A percentile compares a stretch with the other conserved stretches of the same genome.
phyloP scores from a whole-genome alignment of 2,888 invertebrate species.

The Catocala nupta region DNA sequence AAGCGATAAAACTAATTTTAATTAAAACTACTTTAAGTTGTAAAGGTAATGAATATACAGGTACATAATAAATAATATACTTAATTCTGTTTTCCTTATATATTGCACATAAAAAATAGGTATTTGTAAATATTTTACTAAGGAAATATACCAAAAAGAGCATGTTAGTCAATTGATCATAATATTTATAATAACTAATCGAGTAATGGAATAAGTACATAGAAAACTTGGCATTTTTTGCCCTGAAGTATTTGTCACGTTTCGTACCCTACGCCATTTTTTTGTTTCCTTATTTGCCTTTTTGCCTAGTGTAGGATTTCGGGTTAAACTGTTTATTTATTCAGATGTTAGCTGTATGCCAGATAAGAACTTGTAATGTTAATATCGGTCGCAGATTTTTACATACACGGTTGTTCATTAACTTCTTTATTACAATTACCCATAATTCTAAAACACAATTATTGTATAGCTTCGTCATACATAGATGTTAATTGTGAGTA shows the following conservation, averaged over 20 bases:
- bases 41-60: no score
- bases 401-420: background rate
- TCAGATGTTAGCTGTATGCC: background rate
- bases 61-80: no score
- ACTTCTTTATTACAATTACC: background rate
- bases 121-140: no score
- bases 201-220: no score
- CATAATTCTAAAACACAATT: slow-evolving; percentile 17
- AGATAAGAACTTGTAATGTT: background rate
- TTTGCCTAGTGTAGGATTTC: background rate
- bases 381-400: background rate
- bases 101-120: no score
- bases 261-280: background rate
- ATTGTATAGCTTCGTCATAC: slow-evolving; percentile 19
- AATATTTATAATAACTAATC: no score
- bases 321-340: background rate
- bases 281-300: slow-evolving; percentile 4
- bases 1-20: no score
- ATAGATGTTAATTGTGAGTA: slow-evolving; percentile 3
- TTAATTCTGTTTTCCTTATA: no score
- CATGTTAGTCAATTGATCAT: no score
- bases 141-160: no score
- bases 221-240: background rate
- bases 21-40: no score
- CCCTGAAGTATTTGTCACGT: slow-evolving; percentile 19